Evolutionary conservation across 2,113 vertebrate species (phyloP), one percentile per base, ranked within the genome.

Genomic region (Lanius collurio): DNA sequence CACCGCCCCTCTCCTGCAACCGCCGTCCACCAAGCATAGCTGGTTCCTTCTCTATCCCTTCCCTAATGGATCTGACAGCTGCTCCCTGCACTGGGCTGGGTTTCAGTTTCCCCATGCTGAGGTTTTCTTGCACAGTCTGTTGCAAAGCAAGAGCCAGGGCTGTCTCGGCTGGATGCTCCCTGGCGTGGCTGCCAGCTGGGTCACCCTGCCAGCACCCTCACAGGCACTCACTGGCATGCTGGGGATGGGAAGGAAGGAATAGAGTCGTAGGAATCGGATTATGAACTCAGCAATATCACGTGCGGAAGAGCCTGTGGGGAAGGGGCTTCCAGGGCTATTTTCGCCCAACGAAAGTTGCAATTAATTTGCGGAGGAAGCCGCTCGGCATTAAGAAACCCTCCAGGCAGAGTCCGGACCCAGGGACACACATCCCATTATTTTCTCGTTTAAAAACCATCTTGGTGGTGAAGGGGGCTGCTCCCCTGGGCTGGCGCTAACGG

Each of bases 361-460:
- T 96, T 97, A 96, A 97, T 97, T 96, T 95, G 83, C 57, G 56
- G 74, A 95, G 96, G 95, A 97, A 97, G 96, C 93, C 4, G 13
- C 93, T 97, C 68, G 2, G 94, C 91, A 92, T 93, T 94, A 85
- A 81, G 93, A 60, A 93, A 74, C 94, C 91, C 94, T 67, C 77
- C 5, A 41, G 95, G 96, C 93, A 91, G 64, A 93, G 47, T 31
- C 68, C 4, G 7, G 83, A 93, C 95, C 75, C 80, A 59, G 94
- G 81, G 95, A 83, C 46, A 27, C 86, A 56, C 67, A 59, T 76
- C 77, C 56, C 92, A 96, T 96, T 97, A 97, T 96, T 96, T 95
- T 91, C 96, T 96, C 87, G 20, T 97, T 97, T 97, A 95, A 93
- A 97, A 96, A 64, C 53, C 89, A 94, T 96, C 41, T 63, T 1